Base-by-base conservation (phyloP, 2,888 invertebrate genomes). In the Eupithecia exiguata region DNA sequence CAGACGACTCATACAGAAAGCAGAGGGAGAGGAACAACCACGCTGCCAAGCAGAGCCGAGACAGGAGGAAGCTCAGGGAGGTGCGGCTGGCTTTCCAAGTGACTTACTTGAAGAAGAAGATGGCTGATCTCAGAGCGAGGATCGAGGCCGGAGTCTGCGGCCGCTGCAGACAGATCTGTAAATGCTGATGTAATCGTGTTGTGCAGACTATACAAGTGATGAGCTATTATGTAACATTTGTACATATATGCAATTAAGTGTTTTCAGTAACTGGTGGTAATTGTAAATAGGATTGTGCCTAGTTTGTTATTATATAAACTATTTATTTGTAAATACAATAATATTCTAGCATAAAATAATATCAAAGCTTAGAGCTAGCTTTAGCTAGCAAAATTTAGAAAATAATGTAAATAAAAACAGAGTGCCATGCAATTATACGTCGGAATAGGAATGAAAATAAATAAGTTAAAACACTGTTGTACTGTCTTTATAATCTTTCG, bases 11-110 rank as follows among this genome's bases (percentile, higher is more conserved):
- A 0, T 99, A 99, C 86, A 97, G 97, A 95, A 98, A 98, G 85
- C 95, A 98, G 70, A 93, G 99, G 5, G 95, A 97, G 79, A 98
- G 98, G 87, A 99, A 99, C 88, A 99, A 99, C 88, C 98, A 97
- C 78, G 99, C 99, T 0, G 99, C 99, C 0, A 99, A 99, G 88
- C 95, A 98, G 80, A 98, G 98, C 0, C 95, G 99, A 18, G 99
- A 99, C 86, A 96, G 98, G 1, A 95, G 99, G 72, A 95, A 98
- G 80, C 96, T 97, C 40, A 98, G 98, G 84, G 99, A 99, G 88
- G 98, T 99, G 80, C 98, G 98, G 82, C 96, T 99, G 69, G 98
- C 98, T 0, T 97, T 99, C 61, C 95, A 98, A 74, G 98, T 98
- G 0, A 97, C 97, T 0, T 97, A 96, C 83, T 94, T 99, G 30